Conservation (phyloP, 2,113 vertebrate species). For the Stomatorhinus ivindoensis region DNA sequence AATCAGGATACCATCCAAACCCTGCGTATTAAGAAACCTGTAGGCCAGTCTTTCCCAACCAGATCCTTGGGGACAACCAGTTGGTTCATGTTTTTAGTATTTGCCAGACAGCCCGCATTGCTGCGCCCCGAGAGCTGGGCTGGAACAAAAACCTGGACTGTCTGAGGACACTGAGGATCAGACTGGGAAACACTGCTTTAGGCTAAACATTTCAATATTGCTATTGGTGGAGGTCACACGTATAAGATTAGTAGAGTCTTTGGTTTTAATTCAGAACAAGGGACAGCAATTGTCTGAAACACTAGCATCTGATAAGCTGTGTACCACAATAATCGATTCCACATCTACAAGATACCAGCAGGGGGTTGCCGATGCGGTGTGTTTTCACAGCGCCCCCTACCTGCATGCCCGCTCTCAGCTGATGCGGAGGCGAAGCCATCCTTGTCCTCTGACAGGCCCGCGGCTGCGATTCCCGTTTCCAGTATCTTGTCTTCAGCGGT, state of each 20-base stretch:
- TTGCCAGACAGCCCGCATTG: background rate
- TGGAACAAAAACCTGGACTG: background rate
- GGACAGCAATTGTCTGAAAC: background rate
- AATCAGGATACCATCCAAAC: background rate
- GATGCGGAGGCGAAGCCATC: background rate
- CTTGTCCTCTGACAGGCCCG: background rate
- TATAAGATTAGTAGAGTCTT: background rate
- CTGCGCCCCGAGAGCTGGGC: background rate
- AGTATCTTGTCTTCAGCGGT: background rate
- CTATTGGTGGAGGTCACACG: background rate
- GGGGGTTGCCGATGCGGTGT: background rate
- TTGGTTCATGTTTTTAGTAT: background rate
- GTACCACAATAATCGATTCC: background rate
- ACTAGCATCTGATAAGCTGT: background rate
- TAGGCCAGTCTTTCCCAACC: background rate
- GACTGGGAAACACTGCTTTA: background rate
- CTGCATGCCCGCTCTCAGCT: background rate
- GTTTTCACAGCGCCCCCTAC: background rate
- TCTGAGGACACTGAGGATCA: background rate
- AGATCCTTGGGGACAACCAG: background rate
- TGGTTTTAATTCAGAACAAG: background rate
- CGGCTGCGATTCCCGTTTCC: background rate
- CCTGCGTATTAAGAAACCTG: background rate
- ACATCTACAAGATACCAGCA: background rate
- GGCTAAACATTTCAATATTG: background rate